A percentile compares a stretch with the other conserved stretches of the same genome.
phyloP scores from a whole-genome alignment of 2,113 vertebrate genomes.

The Melanotaenia duboulayi region DNA sequence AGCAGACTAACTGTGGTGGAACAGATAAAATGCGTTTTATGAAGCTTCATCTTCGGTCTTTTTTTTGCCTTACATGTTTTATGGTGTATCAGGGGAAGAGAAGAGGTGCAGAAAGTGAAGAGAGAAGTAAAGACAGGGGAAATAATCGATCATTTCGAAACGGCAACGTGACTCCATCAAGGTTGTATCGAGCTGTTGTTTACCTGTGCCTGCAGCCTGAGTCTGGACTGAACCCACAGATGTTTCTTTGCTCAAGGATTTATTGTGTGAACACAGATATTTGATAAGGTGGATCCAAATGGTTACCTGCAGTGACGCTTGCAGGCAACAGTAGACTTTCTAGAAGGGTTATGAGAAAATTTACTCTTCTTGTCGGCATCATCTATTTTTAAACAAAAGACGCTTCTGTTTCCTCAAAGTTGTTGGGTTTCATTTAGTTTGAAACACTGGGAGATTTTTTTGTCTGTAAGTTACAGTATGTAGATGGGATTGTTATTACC shows the following conservation, averaged over 20 bases:
- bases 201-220: constrained; percentile 49
- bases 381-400: too few relatives aligned
- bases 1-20: not conserved
- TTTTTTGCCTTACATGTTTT: constrained; percentile 6
- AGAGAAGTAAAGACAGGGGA: constrained; percentile 16
- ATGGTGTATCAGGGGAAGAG: constrained; percentile 3
- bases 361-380: too few relatives aligned
- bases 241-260: constrained; percentile 49
- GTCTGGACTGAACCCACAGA: not conserved
- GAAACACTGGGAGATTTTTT: too few relatives aligned
- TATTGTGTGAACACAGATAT: constrained; percentile 25
- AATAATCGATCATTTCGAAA: constrained; percentile 45
- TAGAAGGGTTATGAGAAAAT: not conserved
- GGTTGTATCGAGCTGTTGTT: constrained; percentile 61
- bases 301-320: constrained; percentile 18
- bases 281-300: not conserved
- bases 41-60: not conserved
- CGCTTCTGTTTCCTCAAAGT: too few relatives aligned
- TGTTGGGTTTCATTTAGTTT: too few relatives aligned
- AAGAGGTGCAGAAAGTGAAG: constrained; percentile 16
- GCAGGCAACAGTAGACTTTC: not conserved
- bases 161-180: constrained; percentile 44
- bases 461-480: too few relatives aligned
- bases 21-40: constrained; percentile 14
- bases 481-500: too few relatives aligned